Evolutionary conservation across 2,888 invertebrate genomes (phyloP), one percentile per base, ranked within the genome.

Genomic region (Idaea dimidiata): DNA sequence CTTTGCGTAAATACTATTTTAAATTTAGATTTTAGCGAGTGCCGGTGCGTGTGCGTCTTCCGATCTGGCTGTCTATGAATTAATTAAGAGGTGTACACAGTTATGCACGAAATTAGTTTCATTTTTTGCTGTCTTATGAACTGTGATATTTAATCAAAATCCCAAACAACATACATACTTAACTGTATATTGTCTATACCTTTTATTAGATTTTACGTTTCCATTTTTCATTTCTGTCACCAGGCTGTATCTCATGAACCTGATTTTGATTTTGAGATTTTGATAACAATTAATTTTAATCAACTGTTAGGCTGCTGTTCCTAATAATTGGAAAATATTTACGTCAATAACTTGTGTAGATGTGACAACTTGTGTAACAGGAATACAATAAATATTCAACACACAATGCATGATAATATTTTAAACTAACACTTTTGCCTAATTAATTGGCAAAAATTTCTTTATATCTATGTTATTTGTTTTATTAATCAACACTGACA

Each of bases 1-100:
- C 78, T 80, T 78, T 86, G 84, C 86, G 91, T 92, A 91, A 91
- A 92, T 91, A 91, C 81, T 80, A 83, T 84, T 74, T 86, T 89
- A 90, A 86, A 87, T 85, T 89, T 91, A 91, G 91, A 90, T 73
- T 81, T 84, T 84, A 78, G 85, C 84, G 80, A 84, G 82, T 77
- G 75, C 73, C 71, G 71, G 63, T 73, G 82, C 82, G 82, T 76
- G 79, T 70, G 84, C 81, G 77, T 18, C 16, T 17, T 7, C 56
- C 14, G 14, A 18, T 43, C 43, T 43, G 10, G 10, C 43, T 8
- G 43, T 43, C 43, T 43, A 43, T 43, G 43, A 43, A 43, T 43
- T 43, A 43, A 43, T 43, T 43, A 43, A 43, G 8, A 14, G 33
- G 14, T 43, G 10, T 0, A 43, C 10, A 14, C 8, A 43, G 10